These are phyloP conservation scores for Accipiter fasciatus DNA, from an alignment of 2,797 vertebrate species.

Conservation along the genomic window DNA sequence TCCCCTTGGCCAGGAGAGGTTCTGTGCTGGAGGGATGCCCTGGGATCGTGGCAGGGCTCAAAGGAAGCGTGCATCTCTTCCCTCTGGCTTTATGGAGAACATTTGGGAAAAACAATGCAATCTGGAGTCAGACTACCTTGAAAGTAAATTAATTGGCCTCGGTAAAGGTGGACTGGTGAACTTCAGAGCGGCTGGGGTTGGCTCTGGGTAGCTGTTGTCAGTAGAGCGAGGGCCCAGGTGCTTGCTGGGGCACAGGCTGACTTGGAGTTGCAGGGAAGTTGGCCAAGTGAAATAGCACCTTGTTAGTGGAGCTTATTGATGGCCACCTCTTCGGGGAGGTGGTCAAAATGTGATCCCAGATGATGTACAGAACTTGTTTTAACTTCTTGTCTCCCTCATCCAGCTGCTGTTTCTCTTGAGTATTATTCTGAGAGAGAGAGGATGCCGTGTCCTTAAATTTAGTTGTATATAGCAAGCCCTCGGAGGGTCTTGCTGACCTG, in stretches of 20 bases:
- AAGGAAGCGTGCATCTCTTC: rapidly evolving
- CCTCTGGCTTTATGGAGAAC: not conserved
- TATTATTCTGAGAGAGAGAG: not conserved
- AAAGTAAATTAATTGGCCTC: slow-evolving; percentile 34
- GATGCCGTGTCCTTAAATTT: not conserved
- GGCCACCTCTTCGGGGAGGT: not conserved
- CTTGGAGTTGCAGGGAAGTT: not conserved
- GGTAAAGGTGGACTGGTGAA: not conserved
- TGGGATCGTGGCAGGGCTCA: rapidly evolving
- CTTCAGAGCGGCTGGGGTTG: not conserved
- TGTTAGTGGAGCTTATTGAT: not conserved
- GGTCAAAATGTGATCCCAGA: not conserved
- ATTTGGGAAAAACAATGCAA: not conserved
- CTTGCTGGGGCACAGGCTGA: not conserved
- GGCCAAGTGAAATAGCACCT: not conserved
- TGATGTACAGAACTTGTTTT: not conserved
- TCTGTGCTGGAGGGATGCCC: not conserved
- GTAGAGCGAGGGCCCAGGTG: not conserved
- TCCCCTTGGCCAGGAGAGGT: not conserved
- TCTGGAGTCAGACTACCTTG: slow-evolving; percentile 8
- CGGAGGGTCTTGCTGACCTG: rapidly evolving
- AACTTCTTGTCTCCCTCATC: not conserved
- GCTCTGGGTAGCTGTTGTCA: not conserved
- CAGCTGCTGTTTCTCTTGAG: not conserved
- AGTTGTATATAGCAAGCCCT: not conserved